Base-by-base conservation (phyloP, 1,140 invertebrate species). In the Neuroterus valhalla region DNA sequence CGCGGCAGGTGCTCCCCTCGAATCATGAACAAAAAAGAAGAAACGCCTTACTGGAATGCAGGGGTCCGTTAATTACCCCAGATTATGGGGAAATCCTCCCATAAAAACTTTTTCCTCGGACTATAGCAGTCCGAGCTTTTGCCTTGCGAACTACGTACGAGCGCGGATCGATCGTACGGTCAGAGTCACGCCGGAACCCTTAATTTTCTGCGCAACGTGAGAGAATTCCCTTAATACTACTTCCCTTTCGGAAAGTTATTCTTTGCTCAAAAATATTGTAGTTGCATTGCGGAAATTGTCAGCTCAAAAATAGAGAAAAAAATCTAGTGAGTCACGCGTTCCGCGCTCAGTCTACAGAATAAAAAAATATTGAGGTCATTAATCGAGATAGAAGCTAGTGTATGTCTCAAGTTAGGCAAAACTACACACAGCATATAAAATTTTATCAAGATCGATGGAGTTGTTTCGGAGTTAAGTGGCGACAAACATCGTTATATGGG, bases 121-220 rank as follows among this genome's bases (percentile, higher is more conserved):
- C 55, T 26, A 62, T 26, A n/a, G 15, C 23, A 62, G 55, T 62
- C 23, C 15, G 31, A 62, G 55, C 55, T 31, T 62, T 62, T 62
- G 55, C 23, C 55, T 6, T 31, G 21, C 55, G 55, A 31, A 23
- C 23, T 15, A 26, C 21, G 14, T 23, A 62, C 21, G 21, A 31
- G 55, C 55, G 55, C 55, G 23, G 55, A 62, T 62, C 55, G 55
- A 62, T 62, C 55, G 55, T 38, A 62, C 55, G 55, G 55, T 62
- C 55, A 12, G 55, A 62, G 55, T 26, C 55, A 31, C 55, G 55
- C 55, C 31, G 55, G 55, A 62, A 62, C 55, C 55, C 55, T 62
- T 62, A 62, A 62, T 62, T 62, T 62, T 62, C 55, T 62, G 55
- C 55, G 55, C 55, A 62, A 31, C 26, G 55, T 62, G 55, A 62